phyloP scores from a whole-genome alignment of 2,113 vertebrate genomes.

The Platichthys flesus region DNA sequence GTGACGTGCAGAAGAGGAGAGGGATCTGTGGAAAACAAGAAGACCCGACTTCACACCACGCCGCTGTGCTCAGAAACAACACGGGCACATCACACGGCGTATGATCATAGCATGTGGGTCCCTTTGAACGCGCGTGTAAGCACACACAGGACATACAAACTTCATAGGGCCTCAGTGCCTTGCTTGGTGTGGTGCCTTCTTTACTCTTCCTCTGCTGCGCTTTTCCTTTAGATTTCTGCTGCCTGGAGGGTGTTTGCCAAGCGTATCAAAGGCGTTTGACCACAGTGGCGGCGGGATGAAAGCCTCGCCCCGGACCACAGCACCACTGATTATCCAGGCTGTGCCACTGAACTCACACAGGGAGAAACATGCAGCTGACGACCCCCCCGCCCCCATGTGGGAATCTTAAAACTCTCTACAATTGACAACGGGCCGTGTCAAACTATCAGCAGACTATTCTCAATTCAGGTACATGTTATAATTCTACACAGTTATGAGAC shows the following conservation, averaged over 20 bases:
- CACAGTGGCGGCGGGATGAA: slow-evolving; percentile 69
- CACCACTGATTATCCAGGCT: slow-evolving; percentile 68
- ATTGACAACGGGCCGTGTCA: neutral
- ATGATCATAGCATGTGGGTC: slow-evolving; percentile 58
- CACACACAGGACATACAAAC: slow-evolving; percentile 24
- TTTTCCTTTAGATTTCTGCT: slow-evolving; percentile 55
- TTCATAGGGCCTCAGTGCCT: slow-evolving; percentile 44
- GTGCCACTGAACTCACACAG: slow-evolving; percentile 60
- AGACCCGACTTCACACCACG: slow-evolving; percentile 59
- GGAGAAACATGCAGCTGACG: slow-evolving; percentile 56
- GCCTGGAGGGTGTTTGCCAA: slow-evolving; percentile 54
- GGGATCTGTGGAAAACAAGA: slow-evolving; percentile 41
- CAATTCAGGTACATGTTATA: neutral
- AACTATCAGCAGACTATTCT: neutral
- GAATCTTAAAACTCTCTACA: neutral
- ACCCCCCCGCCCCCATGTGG: neutral
- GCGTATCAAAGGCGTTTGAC: slow-evolving; percentile 77
- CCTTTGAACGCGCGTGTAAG: slow-evolving; percentile 52
- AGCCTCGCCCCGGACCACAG: slow-evolving; percentile 67
- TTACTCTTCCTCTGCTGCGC: slow-evolving; percentile 42
- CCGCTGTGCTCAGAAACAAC: slow-evolving; percentile 20
- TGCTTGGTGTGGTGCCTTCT: slow-evolving; percentile 51
- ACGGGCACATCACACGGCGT: slow-evolving; percentile 36
- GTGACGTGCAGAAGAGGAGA: slow-evolving; percentile 39
- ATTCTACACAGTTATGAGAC: neutral